Conservation (phyloP, 2,113 vertebrate species). For the Oceanites oceanicus region DNA sequence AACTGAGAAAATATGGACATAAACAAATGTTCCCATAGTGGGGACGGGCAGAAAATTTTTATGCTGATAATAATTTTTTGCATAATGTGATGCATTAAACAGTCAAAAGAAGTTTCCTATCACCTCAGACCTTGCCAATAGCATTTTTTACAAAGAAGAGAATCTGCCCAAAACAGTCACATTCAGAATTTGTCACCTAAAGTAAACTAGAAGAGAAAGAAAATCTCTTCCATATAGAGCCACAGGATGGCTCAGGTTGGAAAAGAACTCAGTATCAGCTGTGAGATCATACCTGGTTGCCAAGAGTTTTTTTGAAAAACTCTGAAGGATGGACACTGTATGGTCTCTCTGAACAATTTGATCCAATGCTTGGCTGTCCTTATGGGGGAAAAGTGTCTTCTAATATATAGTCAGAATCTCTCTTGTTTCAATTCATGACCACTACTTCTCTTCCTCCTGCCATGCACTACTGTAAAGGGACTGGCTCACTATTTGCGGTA, state of each 20-base stretch:
- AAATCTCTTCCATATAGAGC: not conserved
- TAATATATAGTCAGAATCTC: not conserved
- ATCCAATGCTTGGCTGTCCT: not conserved
- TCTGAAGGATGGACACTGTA: not conserved
- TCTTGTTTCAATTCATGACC: not conserved
- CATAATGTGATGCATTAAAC: not conserved
- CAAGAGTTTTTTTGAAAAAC: not conserved
- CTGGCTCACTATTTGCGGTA: not conserved
- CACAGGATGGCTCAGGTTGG: not conserved
- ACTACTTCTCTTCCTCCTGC: not conserved
- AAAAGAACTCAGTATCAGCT: not conserved
- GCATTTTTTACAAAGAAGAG: not conserved
- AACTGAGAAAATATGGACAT: not conserved
- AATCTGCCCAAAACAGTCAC: not conserved
- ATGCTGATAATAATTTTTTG: not conserved
- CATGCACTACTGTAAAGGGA: not conserved
- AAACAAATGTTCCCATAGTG: not conserved
- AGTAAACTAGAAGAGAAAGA: not conserved
- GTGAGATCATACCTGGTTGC: not conserved
- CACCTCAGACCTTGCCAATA: not conserved
- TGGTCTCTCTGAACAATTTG: not conserved
- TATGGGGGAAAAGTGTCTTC: not conserved
- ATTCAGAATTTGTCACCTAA: not conserved
- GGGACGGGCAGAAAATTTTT: not conserved
- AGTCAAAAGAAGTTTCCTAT: not conserved